phyloP scores from a whole-genome alignment of 1,140 invertebrate species.

The Brachionus manjavacas region DNA sequence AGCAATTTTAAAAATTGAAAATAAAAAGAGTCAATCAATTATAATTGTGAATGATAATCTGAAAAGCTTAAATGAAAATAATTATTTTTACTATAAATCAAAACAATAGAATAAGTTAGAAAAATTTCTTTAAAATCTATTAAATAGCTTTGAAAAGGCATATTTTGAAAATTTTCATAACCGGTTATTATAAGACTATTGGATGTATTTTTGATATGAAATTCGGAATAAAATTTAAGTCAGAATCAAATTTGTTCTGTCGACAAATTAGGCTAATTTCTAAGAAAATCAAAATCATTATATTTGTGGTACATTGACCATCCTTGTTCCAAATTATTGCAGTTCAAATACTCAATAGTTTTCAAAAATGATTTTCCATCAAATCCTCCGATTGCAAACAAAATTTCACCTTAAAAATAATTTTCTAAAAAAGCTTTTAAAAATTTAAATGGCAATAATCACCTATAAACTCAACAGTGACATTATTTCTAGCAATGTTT shows the following conservation, averaged over 20 bases:
- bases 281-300: conserved; percentile 22
- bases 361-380: conserved; percentile 40
- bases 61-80: background rate
- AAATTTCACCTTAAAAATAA: conserved; percentile 22
- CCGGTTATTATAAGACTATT: background rate
- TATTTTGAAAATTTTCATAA: background rate
- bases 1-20: background rate
- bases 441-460: background rate
- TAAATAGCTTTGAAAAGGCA: background rate
- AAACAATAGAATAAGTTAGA: background rate
- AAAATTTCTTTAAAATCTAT: background rate
- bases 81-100: background rate
- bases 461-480: conserved; percentile 35
- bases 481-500: conserved; percentile 33
- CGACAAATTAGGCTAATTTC: background rate
- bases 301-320: conserved; percentile 39
- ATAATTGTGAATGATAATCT: background rate
- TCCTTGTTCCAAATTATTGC: conserved; percentile 30
- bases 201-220: background rate
- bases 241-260: background rate
- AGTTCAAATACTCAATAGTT: conserved; percentile 38
- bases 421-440: background rate
- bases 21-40: background rate
- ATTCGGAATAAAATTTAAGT: background rate
- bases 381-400: conserved; percentile 38